Base-by-base conservation (phyloP, 2,113 vertebrate genomes). In the Triplophysa rosa region DNA sequence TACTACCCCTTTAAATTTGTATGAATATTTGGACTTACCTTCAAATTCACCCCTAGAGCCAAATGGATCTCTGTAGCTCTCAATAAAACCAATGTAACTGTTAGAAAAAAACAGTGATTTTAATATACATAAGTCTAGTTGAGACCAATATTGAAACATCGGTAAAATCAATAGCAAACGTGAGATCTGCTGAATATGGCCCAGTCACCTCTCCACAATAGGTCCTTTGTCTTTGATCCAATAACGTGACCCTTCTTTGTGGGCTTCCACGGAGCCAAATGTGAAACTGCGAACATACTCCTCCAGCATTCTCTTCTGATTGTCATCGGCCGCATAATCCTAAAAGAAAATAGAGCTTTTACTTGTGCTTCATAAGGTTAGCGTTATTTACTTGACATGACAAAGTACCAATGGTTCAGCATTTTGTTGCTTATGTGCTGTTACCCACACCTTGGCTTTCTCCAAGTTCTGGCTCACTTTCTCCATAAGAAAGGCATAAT, bases 11-110 rank as follows among this genome's bases (percentile, higher is more conserved):
- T 33, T 33, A 33, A 33, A 4, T 58, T 33, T 21, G 19, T 56
- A 4, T 8, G n/a, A 23, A 58, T 9, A 69, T 58, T 56, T 23
- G 59, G 77, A 24, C 67, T 75, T 86, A 95, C 96, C 96, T 95
- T 97, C 96, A 92, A 97, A 97, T 86, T 97, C 96, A 81, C 95
- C 96, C 67, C 96, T 92, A 87, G 96, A 97, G 77, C 96, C 96
- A 76, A 95, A 97, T 0, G 96, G 96, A 82, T 97, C 96, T 74
- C 96, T 92, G 91, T 97, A 97, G 90, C 96, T 97, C 88, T 97
- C 96, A 19, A 97, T 96, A 84, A 97, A 97, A 8, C 95, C 96
- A 58, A 97, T 97, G 83, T 97, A 96, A 87, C 96, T 97, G 87
- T 42, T 63, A 24, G 72, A 3, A n/a, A 24, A 82, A 56, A 5